Evolutionary conservation across 2,888 invertebrate genomes (phyloP).

Genomic region (Flabesymbios commensalis): DNA sequence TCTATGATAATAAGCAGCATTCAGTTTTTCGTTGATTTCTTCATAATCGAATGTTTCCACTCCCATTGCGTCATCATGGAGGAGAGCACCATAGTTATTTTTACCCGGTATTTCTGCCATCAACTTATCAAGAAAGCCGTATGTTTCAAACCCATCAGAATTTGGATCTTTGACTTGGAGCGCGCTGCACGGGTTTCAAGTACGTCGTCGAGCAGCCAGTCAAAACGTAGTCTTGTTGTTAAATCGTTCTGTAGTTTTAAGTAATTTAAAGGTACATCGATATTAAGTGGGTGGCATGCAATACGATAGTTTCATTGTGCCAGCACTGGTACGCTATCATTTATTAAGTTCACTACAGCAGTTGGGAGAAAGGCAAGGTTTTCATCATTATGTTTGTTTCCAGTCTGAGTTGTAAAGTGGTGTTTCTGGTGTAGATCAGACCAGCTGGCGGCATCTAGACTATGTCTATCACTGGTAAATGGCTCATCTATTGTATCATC

Average conservation of each 20-base stretch:
- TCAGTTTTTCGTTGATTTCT: background rate
- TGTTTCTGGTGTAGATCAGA: slow-evolving; percentile 1
- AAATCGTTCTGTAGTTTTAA: slow-evolving; percentile 41
- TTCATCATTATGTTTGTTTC: background rate
- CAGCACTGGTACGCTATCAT: slow-evolving; percentile 29
- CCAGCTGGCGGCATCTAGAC: background rate
- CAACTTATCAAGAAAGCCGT: too few relatives aligned
- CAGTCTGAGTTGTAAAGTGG: background rate
- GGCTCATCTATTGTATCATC: background rate
- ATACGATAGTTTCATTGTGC: slow-evolving; percentile 39
- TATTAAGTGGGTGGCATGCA: slow-evolving; percentile 38
- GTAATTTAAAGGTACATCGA: slow-evolving; percentile 20
- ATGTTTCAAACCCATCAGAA: too few relatives aligned
- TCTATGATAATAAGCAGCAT: slow-evolving; percentile 5
- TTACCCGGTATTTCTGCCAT: too few relatives aligned
- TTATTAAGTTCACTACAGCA: slow-evolving; percentile 35
- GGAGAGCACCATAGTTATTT: background rate
- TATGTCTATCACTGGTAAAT: slow-evolving; percentile 2
- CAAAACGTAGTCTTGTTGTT: too few relatives aligned
- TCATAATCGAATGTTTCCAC: background rate
- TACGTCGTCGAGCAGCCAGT: too few relatives aligned
- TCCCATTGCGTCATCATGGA: slow-evolving; percentile 5
- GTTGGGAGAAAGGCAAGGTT: slow-evolving; percentile 43
- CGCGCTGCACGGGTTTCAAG: too few relatives aligned
- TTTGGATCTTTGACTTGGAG: too few relatives aligned